phyloP scores from a whole-genome alignment of 2,888 invertebrate genomes.

The Ophion obscuratus region DNA sequence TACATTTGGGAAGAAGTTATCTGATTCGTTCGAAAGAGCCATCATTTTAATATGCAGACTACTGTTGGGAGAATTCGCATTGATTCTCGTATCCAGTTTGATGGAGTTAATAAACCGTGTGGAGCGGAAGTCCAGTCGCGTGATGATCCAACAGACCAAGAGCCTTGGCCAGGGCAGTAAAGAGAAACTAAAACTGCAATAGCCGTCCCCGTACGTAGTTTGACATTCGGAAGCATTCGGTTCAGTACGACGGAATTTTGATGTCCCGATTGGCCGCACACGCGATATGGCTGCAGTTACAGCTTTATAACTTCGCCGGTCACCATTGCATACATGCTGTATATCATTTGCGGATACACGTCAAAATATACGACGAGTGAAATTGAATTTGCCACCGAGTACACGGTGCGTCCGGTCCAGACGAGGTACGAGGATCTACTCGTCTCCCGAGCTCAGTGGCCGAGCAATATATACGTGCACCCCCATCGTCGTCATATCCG shows the following conservation, averaged over 20 bases:
- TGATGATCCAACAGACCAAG: conserved; percentile 5
- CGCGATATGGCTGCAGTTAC: conserved; percentile 40
- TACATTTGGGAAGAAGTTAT: background rate
- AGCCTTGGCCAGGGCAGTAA: conserved; percentile 21
- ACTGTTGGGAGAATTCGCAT: conserved; percentile 2
- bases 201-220: conserved; percentile 2
- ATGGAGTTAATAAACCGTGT: background rate
- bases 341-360: conserved; percentile 23
- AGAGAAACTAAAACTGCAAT: conserved; percentile 21
- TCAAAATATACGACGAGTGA: conserved; percentile 45
- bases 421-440: conserved; percentile 13
- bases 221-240: conserved; percentile 43
- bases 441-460: conserved; percentile 11
- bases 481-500: conserved; percentile 29
- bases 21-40: background rate
- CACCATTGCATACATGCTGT: conserved; percentile 7
- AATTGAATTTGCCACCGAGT: conserved; percentile 50
- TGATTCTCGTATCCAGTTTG: conserved; percentile 5
- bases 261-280: conserved; percentile 5
- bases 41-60: background rate
- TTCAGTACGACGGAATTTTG: conserved; percentile 34
- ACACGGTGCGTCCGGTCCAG: conserved; percentile 14
- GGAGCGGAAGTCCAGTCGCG: background rate
- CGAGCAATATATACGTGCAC: background rate
- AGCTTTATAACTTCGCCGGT: conserved; percentile 47